Conservation (phyloP, 2,113 vertebrate species). For the Illadopsis cleaveri region DNA sequence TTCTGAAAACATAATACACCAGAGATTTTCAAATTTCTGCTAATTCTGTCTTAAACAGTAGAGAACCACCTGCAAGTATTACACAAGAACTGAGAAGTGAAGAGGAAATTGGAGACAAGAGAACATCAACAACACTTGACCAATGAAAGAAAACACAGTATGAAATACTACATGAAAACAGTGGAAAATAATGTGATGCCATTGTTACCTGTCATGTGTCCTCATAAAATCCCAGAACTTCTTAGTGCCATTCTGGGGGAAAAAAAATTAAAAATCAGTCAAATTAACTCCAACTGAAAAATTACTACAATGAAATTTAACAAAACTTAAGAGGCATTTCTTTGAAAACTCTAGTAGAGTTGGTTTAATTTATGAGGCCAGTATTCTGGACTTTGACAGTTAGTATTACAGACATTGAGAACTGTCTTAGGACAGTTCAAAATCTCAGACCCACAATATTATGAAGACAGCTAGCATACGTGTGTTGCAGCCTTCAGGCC, state of each 20-base stretch:
- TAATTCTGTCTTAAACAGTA: background rate
- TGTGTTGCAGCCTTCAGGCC: background rate
- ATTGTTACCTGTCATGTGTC: conserved; percentile 87
- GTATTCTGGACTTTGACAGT: background rate
- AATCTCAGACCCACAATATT: background rate
- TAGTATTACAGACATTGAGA: background rate
- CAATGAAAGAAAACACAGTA: background rate
- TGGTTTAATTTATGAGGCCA: background rate
- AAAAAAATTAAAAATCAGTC: background rate
- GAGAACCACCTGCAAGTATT: background rate
- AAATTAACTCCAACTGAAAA: background rate
- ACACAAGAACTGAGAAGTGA: background rate
- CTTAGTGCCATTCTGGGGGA: conserved; percentile 80
- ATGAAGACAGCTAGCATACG: background rate
- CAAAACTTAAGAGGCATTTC: background rate
- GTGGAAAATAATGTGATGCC: background rate
- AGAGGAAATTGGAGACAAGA: background rate
- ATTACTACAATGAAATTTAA: background rate
- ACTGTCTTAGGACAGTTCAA: background rate
- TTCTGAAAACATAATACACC: background rate
- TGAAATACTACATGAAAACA: background rate
- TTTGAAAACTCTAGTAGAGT: background rate
- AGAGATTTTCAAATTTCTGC: background rate
- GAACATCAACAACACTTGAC: background rate
- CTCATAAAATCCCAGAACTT: conserved; percentile 92